phyloP scores from a whole-genome alignment of 2,797 vertebrate genomes.

The Semaprochilodus insignis region DNA sequence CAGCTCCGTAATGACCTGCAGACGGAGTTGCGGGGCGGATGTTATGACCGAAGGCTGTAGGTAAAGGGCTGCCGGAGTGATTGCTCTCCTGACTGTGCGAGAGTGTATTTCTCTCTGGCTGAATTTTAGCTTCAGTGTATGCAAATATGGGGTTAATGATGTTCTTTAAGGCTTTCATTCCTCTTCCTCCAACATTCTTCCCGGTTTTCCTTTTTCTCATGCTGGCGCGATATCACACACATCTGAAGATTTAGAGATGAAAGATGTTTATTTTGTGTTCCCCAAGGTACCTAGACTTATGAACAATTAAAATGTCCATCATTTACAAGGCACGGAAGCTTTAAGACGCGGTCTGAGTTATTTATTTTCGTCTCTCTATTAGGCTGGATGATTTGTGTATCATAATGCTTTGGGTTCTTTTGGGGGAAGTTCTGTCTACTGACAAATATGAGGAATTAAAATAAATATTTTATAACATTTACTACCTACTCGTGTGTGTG shows the following conservation, averaged over 20 bases:
- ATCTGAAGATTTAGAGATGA: background rate
- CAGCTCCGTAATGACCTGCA: no score
- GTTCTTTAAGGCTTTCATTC: background rate
- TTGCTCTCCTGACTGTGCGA: background rate
- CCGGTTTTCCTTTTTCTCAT: background rate
- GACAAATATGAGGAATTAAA: slow-evolving; percentile 6
- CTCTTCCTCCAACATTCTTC: background rate
- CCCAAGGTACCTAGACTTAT: no score
- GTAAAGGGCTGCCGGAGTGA: background rate
- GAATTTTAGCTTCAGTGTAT: background rate
- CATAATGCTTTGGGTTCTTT: background rate
- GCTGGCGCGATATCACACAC: background rate
- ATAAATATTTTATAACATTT: slow-evolving; percentile 49
- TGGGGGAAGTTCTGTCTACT: slow-evolving; percentile 6
- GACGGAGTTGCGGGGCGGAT: background rate
- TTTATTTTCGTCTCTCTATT: slow-evolving; percentile 24
- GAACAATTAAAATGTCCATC: no score
- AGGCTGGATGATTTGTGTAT: background rate
- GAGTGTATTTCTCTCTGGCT: background rate
- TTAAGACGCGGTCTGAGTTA: slow-evolving; percentile 8
- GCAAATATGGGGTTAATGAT: background rate
- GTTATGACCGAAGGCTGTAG: background rate
- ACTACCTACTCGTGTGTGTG: background rate
- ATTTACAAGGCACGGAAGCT: background rate
- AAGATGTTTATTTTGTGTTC: no score